A percentile compares a stretch with the other conserved stretches of the same genome.
Evolutionary conservation across 35 echinoderm and acorn worm species (phyloP).

Genomic region (Stichopus chloronotus): DNA sequence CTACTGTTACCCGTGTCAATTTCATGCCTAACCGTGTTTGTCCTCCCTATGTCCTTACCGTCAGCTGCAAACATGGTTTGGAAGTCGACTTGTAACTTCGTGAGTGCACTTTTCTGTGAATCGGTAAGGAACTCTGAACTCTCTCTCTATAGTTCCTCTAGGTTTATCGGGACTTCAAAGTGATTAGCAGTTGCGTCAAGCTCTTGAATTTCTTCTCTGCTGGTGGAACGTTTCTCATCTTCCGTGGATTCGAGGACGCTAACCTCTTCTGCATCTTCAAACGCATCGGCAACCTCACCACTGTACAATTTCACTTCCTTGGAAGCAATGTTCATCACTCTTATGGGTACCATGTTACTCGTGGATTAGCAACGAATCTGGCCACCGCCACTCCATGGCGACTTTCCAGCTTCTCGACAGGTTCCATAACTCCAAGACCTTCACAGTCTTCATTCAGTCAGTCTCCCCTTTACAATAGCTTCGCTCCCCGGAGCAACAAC

Average conservation of each 20-base stretch:
- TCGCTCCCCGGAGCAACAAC: too few relatives aligned
- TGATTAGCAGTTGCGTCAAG: neutral
- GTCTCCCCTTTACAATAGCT: too few relatives aligned
- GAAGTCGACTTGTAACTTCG: neutral
- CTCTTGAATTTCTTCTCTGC: too few relatives aligned
- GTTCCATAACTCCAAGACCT: neutral
- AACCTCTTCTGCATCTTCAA: neutral
- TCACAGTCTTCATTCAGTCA: neutral
- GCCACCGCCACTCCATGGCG: neutral
- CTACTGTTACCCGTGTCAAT: conserved; percentile 53
- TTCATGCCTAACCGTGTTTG: conserved; percentile 12
- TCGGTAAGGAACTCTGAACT: neutral
- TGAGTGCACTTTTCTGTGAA: neutral
- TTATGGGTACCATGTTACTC: too few relatives aligned
- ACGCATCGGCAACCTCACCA: too few relatives aligned
- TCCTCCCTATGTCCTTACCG: conserved; percentile 43
- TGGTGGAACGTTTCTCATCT: neutral
- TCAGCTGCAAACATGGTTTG: neutral
- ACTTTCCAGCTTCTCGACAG: neutral
- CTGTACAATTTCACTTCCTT: neutral
- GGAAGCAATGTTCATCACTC: neutral
- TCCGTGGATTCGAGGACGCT: neutral
- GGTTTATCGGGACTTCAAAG: neutral
- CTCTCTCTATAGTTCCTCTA: neutral
- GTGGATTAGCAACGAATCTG: too few relatives aligned